Base-by-base conservation (phyloP, 2,113 vertebrate genomes). In the Aptenodytes forsteri region DNA sequence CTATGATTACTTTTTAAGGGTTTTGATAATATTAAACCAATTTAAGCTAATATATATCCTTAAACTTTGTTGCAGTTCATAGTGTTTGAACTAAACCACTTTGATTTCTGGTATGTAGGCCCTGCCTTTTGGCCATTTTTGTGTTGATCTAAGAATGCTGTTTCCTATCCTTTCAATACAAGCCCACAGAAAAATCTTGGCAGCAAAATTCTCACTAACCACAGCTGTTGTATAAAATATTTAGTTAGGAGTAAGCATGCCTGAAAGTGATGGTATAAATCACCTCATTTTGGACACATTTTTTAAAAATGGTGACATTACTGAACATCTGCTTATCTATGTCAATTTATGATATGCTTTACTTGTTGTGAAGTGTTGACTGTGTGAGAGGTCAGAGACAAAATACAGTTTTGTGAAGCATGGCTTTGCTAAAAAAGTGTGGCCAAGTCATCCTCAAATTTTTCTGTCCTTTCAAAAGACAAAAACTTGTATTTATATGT, bases 211-310 rank as follows among this genome's bases (percentile, higher is more conserved):
- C 49, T 91, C 64, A 61, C 67, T 96, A 54, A 90, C 87, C 69
- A 81, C 92, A 97, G 79, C 90, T 97, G 93, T 92, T 93, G 15
- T 82, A 78, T 85, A 55, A 95, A 94, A 90, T 78, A 44, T 47
- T 95, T 80, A 78, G 70, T n/a, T 94, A 97, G 62, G 69, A 92
- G 26, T 83, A 96, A 96, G 64, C 72, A 73, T 91, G 56, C 59
- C 86, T 95, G n/a, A 75, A 59, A 95, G 58, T 96, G 40, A 54
- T 92, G 59, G n/a, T 81, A 85, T 97, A 96, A 98, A 96, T 97
- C 86, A 89, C 71, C 70, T 93, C 7, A 16, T 89, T 97, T 91
- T 76, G 83, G 95, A 86, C 72, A 92, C 54, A 64, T 93, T 78
- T 96, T 92, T 90, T 23, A 72, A 65, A 90, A 40, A 59, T 67